Conservation (phyloP, 1,140 invertebrate species). For the Neotoxoptera formosana region DNA sequence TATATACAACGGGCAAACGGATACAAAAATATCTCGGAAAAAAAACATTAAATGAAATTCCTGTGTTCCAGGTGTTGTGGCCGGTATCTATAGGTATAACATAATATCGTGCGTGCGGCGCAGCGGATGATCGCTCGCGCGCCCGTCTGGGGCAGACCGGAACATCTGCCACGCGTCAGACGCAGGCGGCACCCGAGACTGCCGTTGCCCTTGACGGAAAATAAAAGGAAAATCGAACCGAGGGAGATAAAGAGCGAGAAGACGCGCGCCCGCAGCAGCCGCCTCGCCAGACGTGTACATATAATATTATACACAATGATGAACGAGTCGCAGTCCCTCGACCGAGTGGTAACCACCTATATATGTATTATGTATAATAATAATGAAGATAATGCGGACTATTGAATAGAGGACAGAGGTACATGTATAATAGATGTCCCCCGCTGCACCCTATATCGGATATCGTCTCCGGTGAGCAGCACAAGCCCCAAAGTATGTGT, state of each 20-base stretch:
- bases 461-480: background rate
- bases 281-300: background rate
- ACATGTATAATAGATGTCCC: background rate
- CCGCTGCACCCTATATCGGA: background rate
- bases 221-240: background rate
- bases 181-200: background rate
- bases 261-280: background rate
- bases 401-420: no score
- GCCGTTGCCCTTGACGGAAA: background rate
- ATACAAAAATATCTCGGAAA: background rate
- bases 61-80: conserved; percentile 31
- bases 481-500: no score
- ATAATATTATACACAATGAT: background rate
- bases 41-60: conserved; percentile 27
- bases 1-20: background rate
- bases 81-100: background rate
- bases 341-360: background rate
- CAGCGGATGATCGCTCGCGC: no score
- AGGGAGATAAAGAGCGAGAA: background rate
- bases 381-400: no score
- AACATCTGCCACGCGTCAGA: conserved; percentile 57
- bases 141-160: conserved; percentile 3
- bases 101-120: background rate
- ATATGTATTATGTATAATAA: background rate
- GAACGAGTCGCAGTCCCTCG: background rate